These are phyloP conservation scores for Cephalopterus ornatus DNA, from an alignment of 2,113 vertebrate species.

Conservation along the genomic window DNA sequence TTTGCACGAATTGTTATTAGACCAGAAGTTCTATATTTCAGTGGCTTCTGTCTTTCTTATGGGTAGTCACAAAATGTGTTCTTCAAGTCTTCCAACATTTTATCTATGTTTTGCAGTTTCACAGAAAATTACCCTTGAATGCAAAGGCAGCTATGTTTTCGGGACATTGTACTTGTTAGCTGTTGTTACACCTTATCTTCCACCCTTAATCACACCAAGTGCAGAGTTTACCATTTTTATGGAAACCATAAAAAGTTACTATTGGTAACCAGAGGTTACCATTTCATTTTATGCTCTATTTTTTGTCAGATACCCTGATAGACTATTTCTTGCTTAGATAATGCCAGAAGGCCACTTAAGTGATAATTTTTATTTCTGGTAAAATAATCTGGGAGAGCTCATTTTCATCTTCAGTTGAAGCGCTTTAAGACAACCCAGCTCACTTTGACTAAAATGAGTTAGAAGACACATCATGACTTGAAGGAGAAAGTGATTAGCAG, in stretches of 20 bases:
- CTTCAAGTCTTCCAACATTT: background rate
- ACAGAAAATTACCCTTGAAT: background rate
- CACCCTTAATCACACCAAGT: background rate
- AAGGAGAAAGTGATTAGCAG: constrained; percentile 31
- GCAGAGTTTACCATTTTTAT: background rate
- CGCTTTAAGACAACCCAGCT: background rate
- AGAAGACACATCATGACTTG: background rate
- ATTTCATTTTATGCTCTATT: background rate
- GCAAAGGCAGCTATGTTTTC: background rate
- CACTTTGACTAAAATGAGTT: background rate
- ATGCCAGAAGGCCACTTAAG: background rate
- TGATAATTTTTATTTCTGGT: background rate
- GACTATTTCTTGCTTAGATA: background rate
- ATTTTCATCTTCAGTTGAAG: background rate
- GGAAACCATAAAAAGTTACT: background rate
- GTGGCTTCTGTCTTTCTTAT: background rate
- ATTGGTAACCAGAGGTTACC: background rate
- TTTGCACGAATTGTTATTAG: background rate
- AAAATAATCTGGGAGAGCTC: background rate
- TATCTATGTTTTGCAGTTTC: background rate
- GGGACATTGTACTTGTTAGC: background rate
- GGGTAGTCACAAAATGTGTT: background rate
- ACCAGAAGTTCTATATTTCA: background rate
- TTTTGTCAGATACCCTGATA: background rate
- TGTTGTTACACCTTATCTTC: background rate